Evolutionary conservation across 2,797 vertebrate genomes (phyloP).

Genomic region (Tachyglossus aculeatus): DNA sequence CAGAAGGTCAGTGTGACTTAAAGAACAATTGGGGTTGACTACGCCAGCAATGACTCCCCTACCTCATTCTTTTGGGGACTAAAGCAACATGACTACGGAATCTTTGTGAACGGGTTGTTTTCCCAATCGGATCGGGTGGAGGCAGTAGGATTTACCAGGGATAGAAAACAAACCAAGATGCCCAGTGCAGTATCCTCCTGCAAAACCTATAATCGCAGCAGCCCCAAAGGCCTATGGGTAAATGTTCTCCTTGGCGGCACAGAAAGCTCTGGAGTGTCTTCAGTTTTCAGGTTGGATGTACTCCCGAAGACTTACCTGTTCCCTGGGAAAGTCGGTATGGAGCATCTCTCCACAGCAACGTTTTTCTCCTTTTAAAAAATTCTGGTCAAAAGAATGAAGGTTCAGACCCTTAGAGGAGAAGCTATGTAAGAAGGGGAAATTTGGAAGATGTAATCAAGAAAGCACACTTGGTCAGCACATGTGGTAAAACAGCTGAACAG

Average conservation of each 20-base stretch:
- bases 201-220: not conserved
- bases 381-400: no score
- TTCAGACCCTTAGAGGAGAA: no score
- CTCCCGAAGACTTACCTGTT: not conserved
- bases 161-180: not conserved
- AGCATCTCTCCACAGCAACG: not conserved
- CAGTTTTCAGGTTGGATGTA: not conserved
- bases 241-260: not conserved
- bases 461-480: no score
- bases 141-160: not conserved
- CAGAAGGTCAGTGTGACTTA: conserved; percentile 60
- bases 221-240: not conserved
- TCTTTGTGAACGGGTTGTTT: not conserved
- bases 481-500: no score
- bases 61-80: conserved; percentile 47
- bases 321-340: not conserved
- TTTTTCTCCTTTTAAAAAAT: not conserved
- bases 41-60: conserved; percentile 42
- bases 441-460: no score
- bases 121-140: conserved; percentile 28
- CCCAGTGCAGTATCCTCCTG: not conserved
- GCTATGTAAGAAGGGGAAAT: not conserved
- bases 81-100: conserved; percentile 1
- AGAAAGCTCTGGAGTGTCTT: not conserved
- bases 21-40: conserved; percentile 52